Evolutionary conservation across 2,888 invertebrate species (phyloP).

Genomic region (Cerastis rubricosa): DNA sequence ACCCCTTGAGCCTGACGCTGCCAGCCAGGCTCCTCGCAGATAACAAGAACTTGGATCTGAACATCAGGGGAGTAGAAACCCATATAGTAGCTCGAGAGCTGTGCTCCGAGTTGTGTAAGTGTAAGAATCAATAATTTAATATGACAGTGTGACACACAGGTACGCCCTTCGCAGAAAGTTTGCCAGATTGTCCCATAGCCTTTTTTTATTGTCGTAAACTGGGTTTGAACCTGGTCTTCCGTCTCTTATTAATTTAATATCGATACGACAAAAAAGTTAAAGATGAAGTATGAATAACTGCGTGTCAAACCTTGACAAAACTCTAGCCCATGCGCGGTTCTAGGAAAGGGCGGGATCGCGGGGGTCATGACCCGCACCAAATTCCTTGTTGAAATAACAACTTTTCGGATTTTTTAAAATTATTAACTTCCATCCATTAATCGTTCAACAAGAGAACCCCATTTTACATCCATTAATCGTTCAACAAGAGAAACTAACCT

Average conservation of each 20-base stretch:
- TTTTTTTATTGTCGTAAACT: neutral
- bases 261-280: too few species aligned
- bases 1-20: slow-evolving; percentile 93
- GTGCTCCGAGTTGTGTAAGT: slow-evolving; percentile 76
- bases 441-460: too few species aligned
- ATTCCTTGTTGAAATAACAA: too few species aligned
- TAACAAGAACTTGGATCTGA: slow-evolving; percentile 58
- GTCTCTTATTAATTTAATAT: neutral
- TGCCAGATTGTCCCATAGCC: neutral
- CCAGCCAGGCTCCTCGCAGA: slow-evolving; percentile 77
- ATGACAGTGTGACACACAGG: too few species aligned
- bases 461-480: too few species aligned
- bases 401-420: too few species aligned
- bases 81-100: slow-evolving; percentile 80
- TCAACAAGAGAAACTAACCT: too few species aligned
- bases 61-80: slow-evolving; percentile 74
- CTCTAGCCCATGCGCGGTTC: too few species aligned
- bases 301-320: neutral
- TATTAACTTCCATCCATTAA: too few species aligned
- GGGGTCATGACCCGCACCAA: too few species aligned
- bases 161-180: neutral
- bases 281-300: neutral
- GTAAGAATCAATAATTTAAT: slow-evolving; percentile 66
- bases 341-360: too few species aligned
- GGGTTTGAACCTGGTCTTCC: neutral